Evolutionary conservation across 2,888 invertebrate species (phyloP), one percentile per base, ranked within the genome.

Genomic region (Gisinianus flammeolus): DNA sequence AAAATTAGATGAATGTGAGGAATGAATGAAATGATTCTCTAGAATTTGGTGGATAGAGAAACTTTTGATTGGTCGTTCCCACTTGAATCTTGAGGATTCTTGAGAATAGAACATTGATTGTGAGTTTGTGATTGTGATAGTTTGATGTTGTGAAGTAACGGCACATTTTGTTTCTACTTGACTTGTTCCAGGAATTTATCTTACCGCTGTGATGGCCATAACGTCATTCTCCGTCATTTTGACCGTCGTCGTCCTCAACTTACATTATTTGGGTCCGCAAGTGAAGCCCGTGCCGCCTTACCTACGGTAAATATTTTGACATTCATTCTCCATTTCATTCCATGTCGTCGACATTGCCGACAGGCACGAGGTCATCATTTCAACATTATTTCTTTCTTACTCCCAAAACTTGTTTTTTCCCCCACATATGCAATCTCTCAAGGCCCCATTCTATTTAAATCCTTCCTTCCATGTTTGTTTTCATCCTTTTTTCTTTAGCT

Each of bases 151-250:
- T n/a, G n/a, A n/a, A n/a, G n/a, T n/a, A n/a, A n/a, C n/a, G n/a
- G n/a, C n/a, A n/a, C n/a, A n/a, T 64, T 75, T 54, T 79, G 19
- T 62, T 24, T 62, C 8, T 62, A 8, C 2, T 2, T 62, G 3
- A 28, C 10, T 62, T 26, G 12, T 62, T 62, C 24, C 28, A 89
- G 89, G 89, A 81, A 89, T 90, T 75, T 90, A 90, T 85, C 85
- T 90, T 81, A 90, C 90, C 1, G 88, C 88, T 16, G 89, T 90
- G 54, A 90, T 90, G 90, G 88, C 88, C 33, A 87, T 90, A 85
- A 89, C 90, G n/a, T 89, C 89, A 35, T 87, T 90, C 77, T 89
- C 89, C 4, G 89, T 85, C 80, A 89, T 89, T 76, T 88, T 89
- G 87, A 89, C 89, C 2, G 89, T 89, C 70, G 87, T 89, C 79